phyloP scores from a whole-genome alignment of 2,888 invertebrate species.

The Ichneumoninae sp. region DNA sequence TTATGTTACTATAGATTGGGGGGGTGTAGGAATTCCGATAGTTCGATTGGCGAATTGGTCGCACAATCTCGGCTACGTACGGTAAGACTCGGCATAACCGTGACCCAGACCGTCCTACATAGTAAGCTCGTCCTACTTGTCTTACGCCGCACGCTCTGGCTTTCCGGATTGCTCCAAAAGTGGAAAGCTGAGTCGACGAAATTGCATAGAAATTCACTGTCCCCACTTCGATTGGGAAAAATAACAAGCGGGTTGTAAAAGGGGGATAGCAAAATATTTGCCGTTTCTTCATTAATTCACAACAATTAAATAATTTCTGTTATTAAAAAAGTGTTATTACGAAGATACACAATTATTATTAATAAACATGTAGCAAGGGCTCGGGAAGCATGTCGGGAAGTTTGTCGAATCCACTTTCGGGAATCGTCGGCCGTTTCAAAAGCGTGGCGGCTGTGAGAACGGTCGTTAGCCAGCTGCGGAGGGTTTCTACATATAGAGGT shows the following conservation, averaged over 20 bases:
- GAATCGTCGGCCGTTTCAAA: slow-evolving; percentile 50
- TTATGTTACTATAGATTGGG: neutral
- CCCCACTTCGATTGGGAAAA: neutral
- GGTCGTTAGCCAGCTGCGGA: slow-evolving; percentile 66
- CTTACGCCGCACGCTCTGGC: slow-evolving; percentile 4
- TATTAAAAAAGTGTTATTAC: neutral
- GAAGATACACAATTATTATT: neutral
- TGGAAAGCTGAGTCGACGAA: neutral
- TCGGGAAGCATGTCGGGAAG: slow-evolving; percentile 23
- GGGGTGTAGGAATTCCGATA: slow-evolving; percentile 26
- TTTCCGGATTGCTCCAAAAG: slow-evolving; percentile 41
- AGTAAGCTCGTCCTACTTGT: slow-evolving; percentile 55
- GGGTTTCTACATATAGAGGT: slow-evolving; percentile 80
- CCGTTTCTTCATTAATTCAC: neutral
- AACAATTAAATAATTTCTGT: neutral
- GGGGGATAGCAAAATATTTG: neutral
- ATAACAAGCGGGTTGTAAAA: neutral
- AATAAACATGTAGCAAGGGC: slow-evolving; percentile 1
- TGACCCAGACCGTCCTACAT: slow-evolving; percentile 68
- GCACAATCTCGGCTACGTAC: slow-evolving; percentile 56
- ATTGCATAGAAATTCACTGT: neutral
- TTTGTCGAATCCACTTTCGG: slow-evolving; percentile 54
- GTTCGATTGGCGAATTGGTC: slow-evolving; percentile 43
- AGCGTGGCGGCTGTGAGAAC: slow-evolving; percentile 54
- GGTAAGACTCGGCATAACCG: slow-evolving; percentile 59